These are phyloP conservation scores for Nipponia nippon DNA, from an alignment of 2,113 vertebrate species.

Conservation along the genomic window DNA sequence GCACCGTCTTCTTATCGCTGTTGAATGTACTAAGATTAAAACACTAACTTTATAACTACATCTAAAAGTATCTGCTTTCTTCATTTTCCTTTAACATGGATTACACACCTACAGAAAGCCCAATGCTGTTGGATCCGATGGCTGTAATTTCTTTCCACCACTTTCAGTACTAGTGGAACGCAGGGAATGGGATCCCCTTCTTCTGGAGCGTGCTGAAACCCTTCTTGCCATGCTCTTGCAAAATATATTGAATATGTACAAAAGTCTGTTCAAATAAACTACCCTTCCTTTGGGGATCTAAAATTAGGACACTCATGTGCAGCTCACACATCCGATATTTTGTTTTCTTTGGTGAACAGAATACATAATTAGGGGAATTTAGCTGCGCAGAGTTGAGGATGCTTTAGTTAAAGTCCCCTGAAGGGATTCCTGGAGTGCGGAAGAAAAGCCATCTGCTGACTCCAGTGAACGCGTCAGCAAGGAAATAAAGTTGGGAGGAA, in stretches of 20 bases:
- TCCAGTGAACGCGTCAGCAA: neutral
- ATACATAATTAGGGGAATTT: neutral
- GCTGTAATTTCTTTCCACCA: neutral
- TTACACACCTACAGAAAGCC: neutral
- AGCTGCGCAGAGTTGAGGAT: neutral
- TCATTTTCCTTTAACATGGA: too few species aligned
- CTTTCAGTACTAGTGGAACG: neutral
- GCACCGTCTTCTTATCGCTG: rapidly evolving
- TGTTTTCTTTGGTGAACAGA: neutral
- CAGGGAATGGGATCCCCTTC: neutral
- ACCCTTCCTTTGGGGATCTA: neutral
- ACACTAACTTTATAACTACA: neutral
- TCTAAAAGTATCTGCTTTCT: neutral
- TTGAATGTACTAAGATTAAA: neutral
- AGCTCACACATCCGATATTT: neutral
- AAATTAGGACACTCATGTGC: neutral
- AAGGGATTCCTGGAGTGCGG: neutral
- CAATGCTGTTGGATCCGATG: neutral
- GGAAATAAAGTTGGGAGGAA: slow-evolving; percentile 25
- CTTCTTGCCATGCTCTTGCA: neutral
- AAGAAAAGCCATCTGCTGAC: slow-evolving; percentile 42
- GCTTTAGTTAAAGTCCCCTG: neutral
- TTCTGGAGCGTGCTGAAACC: neutral
- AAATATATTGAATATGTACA: neutral
- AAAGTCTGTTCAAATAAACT: neutral